phyloP scores from a whole-genome alignment of 1,140 invertebrate genomes.

The Drosophila subpulchrella region DNA sequence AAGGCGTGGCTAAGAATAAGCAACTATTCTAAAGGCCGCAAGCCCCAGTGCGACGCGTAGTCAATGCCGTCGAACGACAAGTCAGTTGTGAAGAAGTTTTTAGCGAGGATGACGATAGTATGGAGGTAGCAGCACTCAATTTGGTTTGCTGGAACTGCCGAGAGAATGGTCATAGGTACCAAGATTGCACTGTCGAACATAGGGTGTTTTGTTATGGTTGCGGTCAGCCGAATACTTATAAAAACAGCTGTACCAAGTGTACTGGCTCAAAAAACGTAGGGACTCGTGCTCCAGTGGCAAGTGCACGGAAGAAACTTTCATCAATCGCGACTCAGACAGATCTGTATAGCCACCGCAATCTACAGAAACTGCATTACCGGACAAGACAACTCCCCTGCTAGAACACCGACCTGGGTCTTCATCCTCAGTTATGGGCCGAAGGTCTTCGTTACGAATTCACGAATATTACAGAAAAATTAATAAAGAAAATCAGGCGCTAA shows the following conservation, averaged over 20 bases:
- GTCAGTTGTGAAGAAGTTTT: background rate
- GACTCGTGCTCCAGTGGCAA: background rate
- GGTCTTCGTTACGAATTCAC: too few species aligned
- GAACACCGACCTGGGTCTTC: too few species aligned
- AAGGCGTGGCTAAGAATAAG: background rate
- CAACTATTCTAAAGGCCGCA: background rate
- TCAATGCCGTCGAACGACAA: constrained; percentile 1
- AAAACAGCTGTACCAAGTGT: background rate
- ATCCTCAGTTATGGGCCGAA: too few species aligned
- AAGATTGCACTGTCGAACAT: background rate
- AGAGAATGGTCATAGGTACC: background rate
- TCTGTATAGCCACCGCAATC: too few species aligned
- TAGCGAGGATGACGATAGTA: background rate
- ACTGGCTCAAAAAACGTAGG: background rate
- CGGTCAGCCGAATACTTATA: background rate
- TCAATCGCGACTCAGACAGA: too few species aligned
- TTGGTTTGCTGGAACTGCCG: constrained; percentile 3
- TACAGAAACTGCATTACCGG: too few species aligned
- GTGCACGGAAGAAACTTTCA: background rate
- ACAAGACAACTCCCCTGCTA: too few species aligned
- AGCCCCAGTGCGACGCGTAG: background rate
- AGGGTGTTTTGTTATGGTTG: constrained; percentile 4
- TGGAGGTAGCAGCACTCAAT: background rate
- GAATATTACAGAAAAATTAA: too few species aligned
- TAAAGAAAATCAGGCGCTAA: too few species aligned